Evolutionary conservation across 2,797 vertebrate species (phyloP).

Genomic region (Sebastes umbrosus): DNA sequence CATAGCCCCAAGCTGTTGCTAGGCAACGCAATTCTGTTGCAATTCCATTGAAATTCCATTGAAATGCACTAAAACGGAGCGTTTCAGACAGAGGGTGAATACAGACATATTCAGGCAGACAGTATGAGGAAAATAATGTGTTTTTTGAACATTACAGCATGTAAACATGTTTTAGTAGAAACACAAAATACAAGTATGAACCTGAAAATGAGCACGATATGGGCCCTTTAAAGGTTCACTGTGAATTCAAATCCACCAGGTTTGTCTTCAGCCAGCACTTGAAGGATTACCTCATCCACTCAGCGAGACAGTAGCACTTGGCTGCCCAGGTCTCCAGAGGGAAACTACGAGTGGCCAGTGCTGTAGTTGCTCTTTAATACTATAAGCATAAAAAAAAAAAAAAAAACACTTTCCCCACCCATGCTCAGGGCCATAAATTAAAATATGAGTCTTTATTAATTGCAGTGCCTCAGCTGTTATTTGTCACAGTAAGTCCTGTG

Average conservation of each 20-base stretch:
- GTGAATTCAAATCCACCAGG: constrained; percentile 22
- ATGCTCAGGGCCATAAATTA: constrained; percentile 1
- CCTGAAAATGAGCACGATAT: too few relatives aligned
- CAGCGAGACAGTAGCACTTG: constrained; percentile 19
- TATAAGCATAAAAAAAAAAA: constrained; percentile 28
- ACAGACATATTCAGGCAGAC: too few relatives aligned
- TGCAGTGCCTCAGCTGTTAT: neutral
- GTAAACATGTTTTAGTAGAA: too few relatives aligned
- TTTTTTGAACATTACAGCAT: too few relatives aligned
- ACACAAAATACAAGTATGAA: too few relatives aligned
- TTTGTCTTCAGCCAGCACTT: constrained; percentile 22
- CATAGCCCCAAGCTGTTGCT: too few relatives aligned
- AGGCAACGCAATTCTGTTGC: too few relatives aligned
- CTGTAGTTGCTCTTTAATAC: constrained; percentile 21
- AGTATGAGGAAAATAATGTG: too few relatives aligned
- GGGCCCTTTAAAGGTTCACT: neutral
- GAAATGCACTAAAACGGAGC: too few relatives aligned
- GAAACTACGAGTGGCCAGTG: neutral
- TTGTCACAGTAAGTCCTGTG: neutral
- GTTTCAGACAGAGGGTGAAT: too few relatives aligned
- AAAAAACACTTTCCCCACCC: neutral
- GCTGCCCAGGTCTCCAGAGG: constrained; percentile 17
- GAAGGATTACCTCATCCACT: constrained; percentile 47
- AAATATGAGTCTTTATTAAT: constrained; percentile 23
- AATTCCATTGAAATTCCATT: too few relatives aligned